Percentiles rank a stretch among this genome's conserved stretches.
phyloP scores from a whole-genome alignment of 30 jellyfish, hydroid and myxozoan species.

The Hydra vulgaris region DNA sequence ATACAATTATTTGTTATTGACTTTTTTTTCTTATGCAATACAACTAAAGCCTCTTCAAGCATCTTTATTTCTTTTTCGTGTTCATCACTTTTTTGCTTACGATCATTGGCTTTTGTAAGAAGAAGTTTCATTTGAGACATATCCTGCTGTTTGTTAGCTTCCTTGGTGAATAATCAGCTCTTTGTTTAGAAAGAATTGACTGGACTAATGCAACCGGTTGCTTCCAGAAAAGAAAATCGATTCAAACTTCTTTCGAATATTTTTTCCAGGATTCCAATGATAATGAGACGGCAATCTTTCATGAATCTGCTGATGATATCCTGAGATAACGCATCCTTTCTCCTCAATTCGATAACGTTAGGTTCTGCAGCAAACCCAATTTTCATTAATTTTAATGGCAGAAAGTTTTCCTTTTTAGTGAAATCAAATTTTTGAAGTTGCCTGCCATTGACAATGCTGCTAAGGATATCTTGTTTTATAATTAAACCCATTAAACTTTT shows the following conservation, averaged over 20 bases:
- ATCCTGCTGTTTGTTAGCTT: not conserved
- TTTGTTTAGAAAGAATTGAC: not conserved
- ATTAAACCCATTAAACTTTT: conserved; percentile 5
- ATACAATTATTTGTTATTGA: not conserved
- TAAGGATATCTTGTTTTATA: not conserved
- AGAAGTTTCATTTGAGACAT: not conserved
- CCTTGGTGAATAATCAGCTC: not conserved
- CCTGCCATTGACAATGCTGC: not conserved
- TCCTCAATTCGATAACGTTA: not conserved
- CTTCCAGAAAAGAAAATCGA: not conserved
- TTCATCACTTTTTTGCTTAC: not conserved
- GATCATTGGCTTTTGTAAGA: not conserved
- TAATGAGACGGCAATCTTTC: not conserved
- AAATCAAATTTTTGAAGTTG: not conserved
- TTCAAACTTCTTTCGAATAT: not conserved
- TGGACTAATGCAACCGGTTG: not conserved
- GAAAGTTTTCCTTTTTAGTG: not conserved
- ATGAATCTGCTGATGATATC: not conserved
- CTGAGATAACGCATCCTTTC: conserved; percentile 1
- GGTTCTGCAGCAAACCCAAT: conserved; percentile 1
- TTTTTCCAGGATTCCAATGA: not conserved
- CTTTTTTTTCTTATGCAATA: not conserved
- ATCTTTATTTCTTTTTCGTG: not conserved
- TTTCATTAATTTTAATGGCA: not conserved
- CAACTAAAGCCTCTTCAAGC: not conserved